Evolutionary conservation across 2,797 vertebrate genomes (phyloP).

Genomic region (Sternotherus odoratus): DNA sequence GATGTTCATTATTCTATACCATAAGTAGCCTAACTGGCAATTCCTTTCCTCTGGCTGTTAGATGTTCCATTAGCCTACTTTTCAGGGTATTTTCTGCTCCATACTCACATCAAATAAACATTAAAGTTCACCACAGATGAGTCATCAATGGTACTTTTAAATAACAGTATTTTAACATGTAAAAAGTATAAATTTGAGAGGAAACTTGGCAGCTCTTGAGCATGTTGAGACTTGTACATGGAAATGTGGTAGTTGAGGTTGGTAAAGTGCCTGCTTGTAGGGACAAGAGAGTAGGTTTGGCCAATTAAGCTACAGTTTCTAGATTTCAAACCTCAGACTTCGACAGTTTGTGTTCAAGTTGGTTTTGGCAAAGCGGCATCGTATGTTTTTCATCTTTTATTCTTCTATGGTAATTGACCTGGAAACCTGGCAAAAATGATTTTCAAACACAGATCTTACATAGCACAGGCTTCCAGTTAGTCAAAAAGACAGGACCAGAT

Average conservation of each 20-base stretch:
- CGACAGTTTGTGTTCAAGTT: accelerated
- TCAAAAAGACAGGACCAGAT: background rate
- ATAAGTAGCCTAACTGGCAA: background rate
- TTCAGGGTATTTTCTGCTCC: background rate
- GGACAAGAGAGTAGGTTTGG: background rate
- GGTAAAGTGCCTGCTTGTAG: background rate
- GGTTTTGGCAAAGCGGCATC: background rate
- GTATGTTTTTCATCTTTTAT: background rate
- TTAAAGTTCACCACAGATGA: background rate
- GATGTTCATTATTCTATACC: background rate
- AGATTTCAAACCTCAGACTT: background rate
- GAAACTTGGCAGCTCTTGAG: background rate
- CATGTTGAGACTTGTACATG: background rate
- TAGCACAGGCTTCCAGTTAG: background rate
- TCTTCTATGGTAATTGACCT: background rate
- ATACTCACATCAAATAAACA: background rate
- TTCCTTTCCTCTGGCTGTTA: background rate
- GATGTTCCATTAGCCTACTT: accelerated
- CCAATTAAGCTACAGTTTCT: accelerated
- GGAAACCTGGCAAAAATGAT: background rate
- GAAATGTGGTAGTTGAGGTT: background rate
- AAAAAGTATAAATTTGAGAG: background rate
- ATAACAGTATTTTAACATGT: background rate
- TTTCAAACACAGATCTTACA: background rate
- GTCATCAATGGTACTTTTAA: background rate